Percentiles rank a stretch among this genome's conserved stretches.
Conservation (phyloP, 2,888 invertebrate genomes). For the Erebia ligea region DNA sequence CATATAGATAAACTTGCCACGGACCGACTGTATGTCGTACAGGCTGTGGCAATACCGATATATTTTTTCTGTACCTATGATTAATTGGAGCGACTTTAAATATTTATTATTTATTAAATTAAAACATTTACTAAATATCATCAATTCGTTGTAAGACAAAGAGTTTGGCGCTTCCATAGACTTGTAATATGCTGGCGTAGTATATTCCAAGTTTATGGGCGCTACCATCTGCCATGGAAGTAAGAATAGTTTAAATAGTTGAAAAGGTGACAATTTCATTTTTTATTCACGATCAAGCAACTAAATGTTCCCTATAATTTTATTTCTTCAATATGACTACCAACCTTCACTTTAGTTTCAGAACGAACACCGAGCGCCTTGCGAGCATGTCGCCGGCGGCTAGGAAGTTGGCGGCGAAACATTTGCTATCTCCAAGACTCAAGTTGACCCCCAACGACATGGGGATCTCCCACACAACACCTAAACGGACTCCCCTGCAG, state of each 20-base stretch:
- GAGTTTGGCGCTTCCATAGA: neutral
- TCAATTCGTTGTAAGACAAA: neutral
- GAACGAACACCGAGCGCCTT: conserved; percentile 89
- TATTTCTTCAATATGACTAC: neutral
- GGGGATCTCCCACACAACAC: conserved; percentile 63
- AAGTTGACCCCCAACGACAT: conserved; percentile 70
- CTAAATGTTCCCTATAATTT: neutral
- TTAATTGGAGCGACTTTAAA: no score
- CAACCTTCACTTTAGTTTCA: conserved; percentile 66
- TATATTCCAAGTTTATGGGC: no score
- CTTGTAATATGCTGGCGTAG: no score
- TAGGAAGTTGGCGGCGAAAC: conserved; percentile 89
- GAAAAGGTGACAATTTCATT: neutral
- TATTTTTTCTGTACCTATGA: no score
- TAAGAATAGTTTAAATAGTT: neutral
- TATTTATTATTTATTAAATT: no score
- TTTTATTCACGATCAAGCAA: neutral
- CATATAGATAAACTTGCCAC: no score
- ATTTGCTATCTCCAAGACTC: conserved; percentile 73
- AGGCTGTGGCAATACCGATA: no score
- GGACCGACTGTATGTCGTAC: no score
- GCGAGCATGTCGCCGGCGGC: conserved; percentile 98
- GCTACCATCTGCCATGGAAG: neutral
- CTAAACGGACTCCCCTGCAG: conserved; percentile 52
- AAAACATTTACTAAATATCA: neutral